Conservation (phyloP, 2,888 invertebrate species). For the Psylliodes chrysocephalus region DNA sequence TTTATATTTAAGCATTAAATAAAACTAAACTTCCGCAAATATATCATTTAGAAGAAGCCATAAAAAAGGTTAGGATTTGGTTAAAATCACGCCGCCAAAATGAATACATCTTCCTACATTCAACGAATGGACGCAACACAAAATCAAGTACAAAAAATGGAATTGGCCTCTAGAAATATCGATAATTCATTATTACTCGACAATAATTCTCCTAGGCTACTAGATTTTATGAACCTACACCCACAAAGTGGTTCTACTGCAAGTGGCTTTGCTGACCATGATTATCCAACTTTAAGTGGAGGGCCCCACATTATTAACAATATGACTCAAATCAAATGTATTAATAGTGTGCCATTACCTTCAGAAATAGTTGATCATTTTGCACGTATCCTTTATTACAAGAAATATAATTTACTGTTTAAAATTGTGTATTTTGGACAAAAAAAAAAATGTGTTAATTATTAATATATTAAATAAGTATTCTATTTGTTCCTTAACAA, state of each 20-base stretch:
- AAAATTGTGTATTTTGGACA: too few species aligned
- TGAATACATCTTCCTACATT: conserved; percentile 30
- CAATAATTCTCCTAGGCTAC: conserved; percentile 76
- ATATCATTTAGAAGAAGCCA: too few species aligned
- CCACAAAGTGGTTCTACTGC: conserved; percentile 80
- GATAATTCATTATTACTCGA: conserved; percentile 79
- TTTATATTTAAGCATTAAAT: too few species aligned
- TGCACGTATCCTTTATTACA: conserved; percentile 81
- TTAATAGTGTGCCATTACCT: conserved; percentile 89
- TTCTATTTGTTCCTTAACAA: conserved; percentile 49
- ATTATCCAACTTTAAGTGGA: conserved; percentile 85
- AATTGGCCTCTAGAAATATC: conserved; percentile 82
- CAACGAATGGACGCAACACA: conserved; percentile 47
- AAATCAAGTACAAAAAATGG: conserved; percentile 72
- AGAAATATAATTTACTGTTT: neutral
- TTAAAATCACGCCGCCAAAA: neutral
- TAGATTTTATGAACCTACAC: conserved; percentile 75
- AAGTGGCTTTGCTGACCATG: conserved; percentile 90
- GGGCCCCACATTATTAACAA: conserved; percentile 73
- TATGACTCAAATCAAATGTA: conserved; percentile 81
- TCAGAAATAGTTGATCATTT: conserved; percentile 95
- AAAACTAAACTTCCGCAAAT: too few species aligned
- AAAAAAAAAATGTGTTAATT: neutral
- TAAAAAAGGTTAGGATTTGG: too few species aligned
- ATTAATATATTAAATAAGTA: neutral